A percentile compares a stretch with the other conserved stretches of the same genome.
Conservation (phyloP, 2,888 invertebrate genomes). For the Poecilus cupreus region DNA sequence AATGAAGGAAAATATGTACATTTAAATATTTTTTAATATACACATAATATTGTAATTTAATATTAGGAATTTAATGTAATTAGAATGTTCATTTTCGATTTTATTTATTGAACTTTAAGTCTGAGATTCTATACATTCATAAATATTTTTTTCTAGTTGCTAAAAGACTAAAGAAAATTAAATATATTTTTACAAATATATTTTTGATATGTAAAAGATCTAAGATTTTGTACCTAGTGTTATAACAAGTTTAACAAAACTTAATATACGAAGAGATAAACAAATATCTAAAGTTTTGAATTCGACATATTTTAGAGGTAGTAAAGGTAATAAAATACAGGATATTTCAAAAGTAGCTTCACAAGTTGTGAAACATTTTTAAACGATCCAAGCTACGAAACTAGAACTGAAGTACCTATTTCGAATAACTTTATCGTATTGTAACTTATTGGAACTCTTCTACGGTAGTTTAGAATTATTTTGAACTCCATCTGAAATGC, state of each 20-base stretch:
- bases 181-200: not conserved
- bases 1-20: constrained; percentile 21
- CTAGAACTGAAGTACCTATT: constrained; percentile 26
- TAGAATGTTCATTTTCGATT: not conserved
- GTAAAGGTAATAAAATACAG: constrained; percentile 10
- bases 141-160: constrained; percentile 4
- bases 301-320: constrained; percentile 33
- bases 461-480: constrained; percentile 29
- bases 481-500: not conserved
- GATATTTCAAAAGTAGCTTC: no score
- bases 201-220: constrained; percentile 35
- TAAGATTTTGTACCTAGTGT: constrained; percentile 12
- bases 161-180: constrained; percentile 12
- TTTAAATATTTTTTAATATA: constrained; percentile 22
- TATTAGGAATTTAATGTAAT: not conserved
- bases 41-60: not conserved
- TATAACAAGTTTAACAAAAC: constrained; percentile 14
- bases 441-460: constrained; percentile 27
- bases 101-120: not conserved
- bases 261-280: not conserved
- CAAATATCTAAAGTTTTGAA: constrained; percentile 5
- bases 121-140: constrained; percentile 24
- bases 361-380: no score
- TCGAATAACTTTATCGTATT: not conserved
- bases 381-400: not conserved